Evolutionary conservation across 2,797 vertebrate genomes (phyloP).

Genomic region (Sternarchorhynchus goeldii): DNA sequence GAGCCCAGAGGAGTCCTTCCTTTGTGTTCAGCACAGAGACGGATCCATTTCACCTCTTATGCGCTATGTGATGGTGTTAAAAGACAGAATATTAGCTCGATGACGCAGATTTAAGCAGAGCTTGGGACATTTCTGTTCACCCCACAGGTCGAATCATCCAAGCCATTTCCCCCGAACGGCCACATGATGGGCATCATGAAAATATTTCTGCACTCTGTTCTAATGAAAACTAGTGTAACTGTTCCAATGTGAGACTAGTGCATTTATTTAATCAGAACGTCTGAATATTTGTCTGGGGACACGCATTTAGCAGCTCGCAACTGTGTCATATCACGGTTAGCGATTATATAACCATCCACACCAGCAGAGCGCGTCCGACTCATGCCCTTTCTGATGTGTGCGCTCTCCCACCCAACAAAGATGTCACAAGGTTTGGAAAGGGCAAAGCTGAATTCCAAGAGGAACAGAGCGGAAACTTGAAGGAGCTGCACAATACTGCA

Average conservation of each 20-base stretch:
- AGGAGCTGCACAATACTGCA: constrained; percentile 36
- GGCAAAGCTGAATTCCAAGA: constrained; percentile 30
- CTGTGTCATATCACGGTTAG: constrained; percentile 31
- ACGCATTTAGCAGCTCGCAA: constrained; percentile 5
- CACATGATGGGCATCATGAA: neutral
- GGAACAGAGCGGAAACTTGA: constrained; percentile 7
- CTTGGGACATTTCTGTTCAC: neutral
- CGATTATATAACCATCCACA: constrained; percentile 42
- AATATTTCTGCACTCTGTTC: neutral
- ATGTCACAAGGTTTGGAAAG: constrained; percentile 39
- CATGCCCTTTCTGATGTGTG: constrained; percentile 35
- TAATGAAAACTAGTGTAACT: neutral
- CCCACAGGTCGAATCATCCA: neutral
- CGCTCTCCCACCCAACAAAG: constrained; percentile 18
- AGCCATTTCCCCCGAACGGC: neutral
- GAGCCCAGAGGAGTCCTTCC: constrained; percentile 33
- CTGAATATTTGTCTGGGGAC: neutral
- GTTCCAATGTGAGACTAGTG: no score
- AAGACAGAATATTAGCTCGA: neutral
- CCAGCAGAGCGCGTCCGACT: constrained; percentile 22
- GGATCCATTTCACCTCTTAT: constrained; percentile 5
- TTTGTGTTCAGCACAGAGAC: constrained; percentile 23
- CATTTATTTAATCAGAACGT: neutral
- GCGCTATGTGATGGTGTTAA: neutral
- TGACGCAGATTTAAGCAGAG: neutral